These are phyloP conservation scores for Agapornis roseicollis DNA, from an alignment of 2,113 vertebrate species.

Conservation along the genomic window DNA sequence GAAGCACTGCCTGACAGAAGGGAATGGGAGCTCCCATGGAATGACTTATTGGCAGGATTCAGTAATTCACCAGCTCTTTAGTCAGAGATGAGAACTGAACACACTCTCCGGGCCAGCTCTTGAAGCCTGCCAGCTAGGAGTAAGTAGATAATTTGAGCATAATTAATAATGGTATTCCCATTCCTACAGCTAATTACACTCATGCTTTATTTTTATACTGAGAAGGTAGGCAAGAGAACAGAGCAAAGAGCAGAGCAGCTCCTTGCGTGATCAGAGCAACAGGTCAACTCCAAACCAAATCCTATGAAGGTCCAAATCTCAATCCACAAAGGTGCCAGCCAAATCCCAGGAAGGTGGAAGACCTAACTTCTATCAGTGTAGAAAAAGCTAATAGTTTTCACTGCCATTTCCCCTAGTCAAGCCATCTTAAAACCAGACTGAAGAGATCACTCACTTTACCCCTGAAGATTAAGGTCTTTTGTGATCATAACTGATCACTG, in stretches of 20 bases:
- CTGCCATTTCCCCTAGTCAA: neutral
- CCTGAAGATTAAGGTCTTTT: neutral
- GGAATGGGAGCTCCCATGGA: neutral
- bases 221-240: neutral
- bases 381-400: neutral
- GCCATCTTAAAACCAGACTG: neutral
- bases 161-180: neutral
- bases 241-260: neutral
- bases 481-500: neutral
- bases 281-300: neutral
- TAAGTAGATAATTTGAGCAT: neutral
- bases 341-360: neutral
- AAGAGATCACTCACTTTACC: neutral
- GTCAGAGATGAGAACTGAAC: neutral
- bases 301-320: neutral
- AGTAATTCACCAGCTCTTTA: neutral
- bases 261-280: neutral
- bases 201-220: neutral
- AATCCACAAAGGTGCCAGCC: neutral
- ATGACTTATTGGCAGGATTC: neutral
- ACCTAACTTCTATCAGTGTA: neutral
- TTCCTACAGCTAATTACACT: neutral
- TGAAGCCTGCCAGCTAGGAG: neutral
- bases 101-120: neutral
- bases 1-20: neutral